Base-by-base conservation (phyloP, 1,140 invertebrate genomes). In the Drosophila virilis region DNA sequence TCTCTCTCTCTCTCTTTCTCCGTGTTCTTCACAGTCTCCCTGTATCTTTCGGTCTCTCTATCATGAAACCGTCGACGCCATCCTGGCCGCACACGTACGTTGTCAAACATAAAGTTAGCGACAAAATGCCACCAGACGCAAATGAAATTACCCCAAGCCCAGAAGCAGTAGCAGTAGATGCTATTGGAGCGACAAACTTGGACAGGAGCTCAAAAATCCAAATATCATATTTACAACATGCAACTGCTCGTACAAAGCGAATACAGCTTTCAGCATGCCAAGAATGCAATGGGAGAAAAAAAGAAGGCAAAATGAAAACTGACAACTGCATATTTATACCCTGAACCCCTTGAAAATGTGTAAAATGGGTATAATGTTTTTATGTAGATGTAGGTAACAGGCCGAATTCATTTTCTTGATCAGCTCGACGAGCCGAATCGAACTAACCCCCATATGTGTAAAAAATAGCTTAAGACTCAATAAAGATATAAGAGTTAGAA, bases 141-240 rank as follows among this genome's bases (percentile, higher is more conserved):
- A 86, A 86, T 88, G 62, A 83, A 88, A 88, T 86, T 86, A 88
- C 61, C 58, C 50, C 52, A 48, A 77, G 83, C 61, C 65, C 73
- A 70, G 55, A 50, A 52, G 59, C 55, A 58, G 22, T n/a, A 59
- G 32, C 2, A 38, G 22, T 8, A 37, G 28, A 59, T 55, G 52
- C 52, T 22, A 45, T 22, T 35, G 42, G 42, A 59, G 65, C 43
- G 51, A 42, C 59, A 40, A 62, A 57, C 50, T 72, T 76, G 64
- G 55, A 62, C 45, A 54, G 62, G 72, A 83, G 69, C 84, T 77
- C 77, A 77, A 90, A 84, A 88, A 78, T 85, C 74, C 80, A 78
- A 90, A 89, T 90, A 89, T 84, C 74, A 89, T 89, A 89, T 89
- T 89, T 89, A 84, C 84, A 89, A 69, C 73, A 77, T 72, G 77